Evolutionary conservation across 2,888 invertebrate species (phyloP), one percentile per base, ranked within the genome.

Genomic region (Carterocephalus palaemon): DNA sequence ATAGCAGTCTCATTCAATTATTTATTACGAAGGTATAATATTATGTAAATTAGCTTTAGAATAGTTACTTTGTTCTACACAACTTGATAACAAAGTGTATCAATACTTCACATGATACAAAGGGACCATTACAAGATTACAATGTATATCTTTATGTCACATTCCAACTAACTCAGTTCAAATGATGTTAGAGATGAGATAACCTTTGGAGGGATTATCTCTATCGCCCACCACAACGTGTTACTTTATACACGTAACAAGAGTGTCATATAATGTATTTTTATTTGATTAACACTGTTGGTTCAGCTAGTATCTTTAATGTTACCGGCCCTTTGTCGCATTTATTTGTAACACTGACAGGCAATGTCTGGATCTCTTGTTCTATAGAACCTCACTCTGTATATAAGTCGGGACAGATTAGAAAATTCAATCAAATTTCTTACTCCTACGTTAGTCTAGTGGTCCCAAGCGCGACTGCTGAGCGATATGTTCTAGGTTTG

Each of bases 161-260:
- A 41, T 34, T 42, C 33, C 26, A 42, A 20, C 42, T 42, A 42
- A 34, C 34, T 33, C 42, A 9, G 19, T 26, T 20, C 34, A 34
- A 28, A 34, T 34, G 38, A 20, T 39, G 42, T 33, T 33, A 28
- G 34, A 42, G 33, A 34, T 42, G 34, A 33, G 42, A 46, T 47
- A 41, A 46, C 42, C 49, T 38, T 36, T 17, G 15, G 10, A 7
- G 32, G 31, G 29, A 49, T 49, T 40, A 41, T 40, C 45, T 6
- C 16, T 32, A 13, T 31, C 9, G 13, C 33, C 24, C 33, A 33
- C 33, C 24, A 17, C 32, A 41, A 15, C 19, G 20, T 22, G 19
- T 34, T 13, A 12, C 9, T 36, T 26, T 7, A 15, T 9, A 24
- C 26, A 19, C 9, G 15, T n/a, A 24, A 37, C 26, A 26, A 7